These are phyloP conservation scores for Tenebrosternarchus preto DNA, from an alignment of 2,113 vertebrate species.

Conservation along the genomic window DNA sequence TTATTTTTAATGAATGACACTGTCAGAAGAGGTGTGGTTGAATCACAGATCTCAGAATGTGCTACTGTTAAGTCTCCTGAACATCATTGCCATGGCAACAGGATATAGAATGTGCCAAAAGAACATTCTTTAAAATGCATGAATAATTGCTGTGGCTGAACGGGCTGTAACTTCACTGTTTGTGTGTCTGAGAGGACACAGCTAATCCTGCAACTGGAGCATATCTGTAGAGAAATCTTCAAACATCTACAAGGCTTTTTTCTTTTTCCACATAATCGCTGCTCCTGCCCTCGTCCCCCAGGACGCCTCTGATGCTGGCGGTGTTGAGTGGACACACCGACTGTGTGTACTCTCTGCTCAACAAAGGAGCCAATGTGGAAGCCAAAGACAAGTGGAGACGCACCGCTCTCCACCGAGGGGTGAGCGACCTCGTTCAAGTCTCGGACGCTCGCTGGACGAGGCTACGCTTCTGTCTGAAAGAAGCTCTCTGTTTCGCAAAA, in stretches of 20 bases:
- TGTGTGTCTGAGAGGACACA: too few relatives aligned
- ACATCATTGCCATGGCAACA: background rate
- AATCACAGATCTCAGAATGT: too few relatives aligned
- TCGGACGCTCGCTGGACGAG: too few relatives aligned
- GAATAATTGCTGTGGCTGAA: too few relatives aligned
- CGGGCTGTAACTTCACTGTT: too few relatives aligned
- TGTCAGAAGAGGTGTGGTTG: background rate
- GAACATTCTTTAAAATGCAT: too few relatives aligned
- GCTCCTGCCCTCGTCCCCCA: conserved; percentile 50
- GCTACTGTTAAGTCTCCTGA: background rate
- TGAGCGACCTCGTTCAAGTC: conserved; percentile 64
- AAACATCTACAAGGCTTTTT: background rate
- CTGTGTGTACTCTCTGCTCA: conserved; percentile 93
- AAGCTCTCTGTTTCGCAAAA: too few relatives aligned
- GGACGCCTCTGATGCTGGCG: conserved; percentile 94
- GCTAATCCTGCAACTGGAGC: too few relatives aligned
- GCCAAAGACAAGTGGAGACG: conserved; percentile 98
- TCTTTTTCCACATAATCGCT: background rate
- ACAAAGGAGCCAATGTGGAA: conserved; percentile 93
- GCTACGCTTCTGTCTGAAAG: too few relatives aligned
- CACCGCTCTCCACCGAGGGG: conserved; percentile 93
- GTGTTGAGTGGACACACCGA: conserved; percentile 96
- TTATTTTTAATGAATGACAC: too few relatives aligned
- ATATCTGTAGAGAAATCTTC: background rate
- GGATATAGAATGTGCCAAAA: background rate